Percentiles rank a stretch among this genome's conserved stretches.
Conservation (phyloP, 2,113 vertebrate species). For the Plecturocebus donacophilus region DNA sequence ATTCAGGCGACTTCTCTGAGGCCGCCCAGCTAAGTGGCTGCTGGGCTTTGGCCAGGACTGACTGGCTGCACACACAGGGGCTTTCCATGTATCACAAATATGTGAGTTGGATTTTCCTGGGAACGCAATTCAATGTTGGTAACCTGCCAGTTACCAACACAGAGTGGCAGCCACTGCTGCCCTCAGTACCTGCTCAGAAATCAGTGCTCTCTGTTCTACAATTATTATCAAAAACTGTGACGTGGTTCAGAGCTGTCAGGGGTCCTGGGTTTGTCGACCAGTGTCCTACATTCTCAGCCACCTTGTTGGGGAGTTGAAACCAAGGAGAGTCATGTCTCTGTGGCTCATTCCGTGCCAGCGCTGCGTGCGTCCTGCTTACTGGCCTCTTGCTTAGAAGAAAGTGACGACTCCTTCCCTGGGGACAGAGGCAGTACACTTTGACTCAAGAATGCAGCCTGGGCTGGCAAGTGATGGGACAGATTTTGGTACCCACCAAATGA, state of each 20-base stretch:
- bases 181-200: neutral
- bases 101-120: neutral
- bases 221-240: neutral
- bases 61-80: too few relatives aligned
- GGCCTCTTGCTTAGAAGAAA: neutral
- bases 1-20: neutral
- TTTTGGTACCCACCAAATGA: neutral
- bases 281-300: neutral
- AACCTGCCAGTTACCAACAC: neutral
- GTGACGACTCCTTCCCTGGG: neutral
- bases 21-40: neutral
- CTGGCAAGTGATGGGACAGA: neutral
- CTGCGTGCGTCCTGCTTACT: neutral
- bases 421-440: neutral
- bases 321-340: neutral
- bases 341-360: neutral
- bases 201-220: neutral
- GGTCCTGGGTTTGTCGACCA: rapidly evolving
- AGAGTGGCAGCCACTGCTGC: neutral
- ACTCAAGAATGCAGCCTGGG: neutral
- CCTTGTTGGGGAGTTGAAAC: neutral
- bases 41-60: neutral
- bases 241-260: neutral
- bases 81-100: neutral
- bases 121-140: too few relatives aligned